These are phyloP conservation scores for Heliconius congener DNA, from an alignment of 1,140 invertebrate species.

Conservation along the genomic window DNA sequence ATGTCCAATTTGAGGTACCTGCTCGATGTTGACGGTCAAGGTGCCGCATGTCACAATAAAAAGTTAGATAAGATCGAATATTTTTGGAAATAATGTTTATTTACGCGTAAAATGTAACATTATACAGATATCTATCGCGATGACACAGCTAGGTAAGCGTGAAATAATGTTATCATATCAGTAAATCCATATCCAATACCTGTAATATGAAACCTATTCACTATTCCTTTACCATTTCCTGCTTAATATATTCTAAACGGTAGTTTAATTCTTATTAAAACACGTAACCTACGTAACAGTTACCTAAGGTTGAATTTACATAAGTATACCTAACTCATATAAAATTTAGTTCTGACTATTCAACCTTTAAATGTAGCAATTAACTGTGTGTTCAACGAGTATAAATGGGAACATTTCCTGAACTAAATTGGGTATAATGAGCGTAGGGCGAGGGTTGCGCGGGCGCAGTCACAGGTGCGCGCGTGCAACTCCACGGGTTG, in stretches of 20 bases:
- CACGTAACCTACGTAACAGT: neutral
- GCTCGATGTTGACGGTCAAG: constrained; percentile 73
- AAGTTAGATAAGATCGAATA: constrained; percentile 60
- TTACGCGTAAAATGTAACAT: constrained; percentile 63
- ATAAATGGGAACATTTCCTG: constrained; percentile 69
- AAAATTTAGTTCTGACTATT: constrained; percentile 45
- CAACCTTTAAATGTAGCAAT: constrained; percentile 58
- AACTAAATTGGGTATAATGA: constrained; percentile 73
- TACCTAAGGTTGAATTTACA: neutral
- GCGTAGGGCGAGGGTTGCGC: constrained; percentile 56
- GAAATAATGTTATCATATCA: constrained; percentile 14
- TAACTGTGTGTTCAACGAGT: constrained; percentile 64
- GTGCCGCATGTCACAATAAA: constrained; percentile 75
- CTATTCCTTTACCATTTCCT: neutral
- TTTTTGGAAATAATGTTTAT: constrained; percentile 50
- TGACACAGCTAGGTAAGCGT: constrained; percentile 8
- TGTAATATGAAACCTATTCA: neutral
- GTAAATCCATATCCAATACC: neutral
- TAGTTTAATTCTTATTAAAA: neutral
- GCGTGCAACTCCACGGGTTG: constrained; percentile 50
- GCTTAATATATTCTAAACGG: neutral
- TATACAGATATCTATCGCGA: neutral
- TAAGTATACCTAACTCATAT: neutral
- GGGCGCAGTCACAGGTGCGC: constrained; percentile 67
- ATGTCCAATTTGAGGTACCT: constrained; percentile 72